A percentile compares a stretch with the other conserved stretches of the same genome.
phyloP scores from a whole-genome alignment of 2,888 invertebrate species.

The Polymixis flavicincta region DNA sequence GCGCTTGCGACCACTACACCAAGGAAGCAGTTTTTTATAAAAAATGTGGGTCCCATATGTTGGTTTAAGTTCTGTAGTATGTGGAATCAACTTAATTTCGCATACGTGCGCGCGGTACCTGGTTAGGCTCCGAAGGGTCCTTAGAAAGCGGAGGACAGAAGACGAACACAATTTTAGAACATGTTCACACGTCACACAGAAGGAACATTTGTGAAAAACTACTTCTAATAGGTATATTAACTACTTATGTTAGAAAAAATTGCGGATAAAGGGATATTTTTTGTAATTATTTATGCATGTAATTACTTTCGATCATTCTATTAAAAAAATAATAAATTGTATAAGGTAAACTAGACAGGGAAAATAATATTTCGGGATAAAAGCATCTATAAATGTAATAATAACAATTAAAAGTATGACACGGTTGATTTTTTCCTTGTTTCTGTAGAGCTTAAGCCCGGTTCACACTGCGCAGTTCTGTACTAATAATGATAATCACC shows the following conservation, averaged over 20 bases:
- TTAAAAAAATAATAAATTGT: not conserved
- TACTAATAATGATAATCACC: too few relatives aligned
- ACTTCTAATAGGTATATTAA: constrained; percentile 41
- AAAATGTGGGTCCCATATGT: not conserved
- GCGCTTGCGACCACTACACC: not conserved
- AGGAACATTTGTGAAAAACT: constrained; percentile 41
- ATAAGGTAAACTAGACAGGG: not conserved
- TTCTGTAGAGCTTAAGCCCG: not conserved
- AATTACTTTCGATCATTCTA: not conserved
- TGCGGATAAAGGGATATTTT: not conserved
- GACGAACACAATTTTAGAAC: constrained; percentile 72
- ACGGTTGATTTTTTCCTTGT: not conserved
- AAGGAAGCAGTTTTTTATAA: not conserved
- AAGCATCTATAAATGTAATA: constrained; percentile 21
- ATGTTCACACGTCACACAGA: constrained; percentile 51
- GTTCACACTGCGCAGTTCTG: not conserved
- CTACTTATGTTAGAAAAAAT: constrained; percentile 1
- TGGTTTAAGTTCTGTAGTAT: not conserved
- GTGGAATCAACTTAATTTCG: constrained; percentile 38
- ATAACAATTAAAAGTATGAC: not conserved
- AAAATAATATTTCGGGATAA: constrained; percentile 8
- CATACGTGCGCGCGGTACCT: constrained; percentile 80
- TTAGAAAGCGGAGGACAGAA: constrained; percentile 85
- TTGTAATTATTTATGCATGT: constrained; percentile 4
- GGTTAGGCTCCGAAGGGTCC: constrained; percentile 85